Evolutionary conservation across 2,113 vertebrate species (phyloP), one percentile per base, ranked within the genome.

Genomic region (Ptychochromis oligacanthus): DNA sequence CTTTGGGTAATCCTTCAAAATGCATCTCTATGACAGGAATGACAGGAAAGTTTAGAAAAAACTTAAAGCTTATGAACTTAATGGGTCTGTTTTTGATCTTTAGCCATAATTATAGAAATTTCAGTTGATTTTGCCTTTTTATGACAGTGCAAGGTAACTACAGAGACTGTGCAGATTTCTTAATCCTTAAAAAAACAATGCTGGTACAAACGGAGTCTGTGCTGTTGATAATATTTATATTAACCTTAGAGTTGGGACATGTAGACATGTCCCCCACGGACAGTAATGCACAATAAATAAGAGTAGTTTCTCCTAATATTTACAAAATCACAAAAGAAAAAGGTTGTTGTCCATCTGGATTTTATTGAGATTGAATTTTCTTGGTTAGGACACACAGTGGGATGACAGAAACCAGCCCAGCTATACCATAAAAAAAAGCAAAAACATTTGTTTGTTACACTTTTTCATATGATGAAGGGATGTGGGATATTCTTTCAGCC

Each of bases 271-370:
- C 84, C 82, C 89, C 85, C 56, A 7, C 80, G 83, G 86, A 89
- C 75, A 75, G 59, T 90, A 89, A 93, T 90, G 89, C 90, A 82
- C 43, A 82, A 90, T 89, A 92, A 91, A 89, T 92, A 76, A 80
- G 36, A 49, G 70, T 81, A 34, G 86, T 88, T 79, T 84, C 56
- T 80, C 82, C 81, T 91, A 85, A 84, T 89, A 84, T 87, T 88
- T 77, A 80, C 76, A 65, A 80, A 85, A 64, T 74, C 65, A 5
- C 70, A 86, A 79, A 40, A 79, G 67, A 85, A 78, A 70, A 79
- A 77, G 31, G 40, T 67, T 20, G 22, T 13, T 49, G 67, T 74
- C 82, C 84, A 87, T 94, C 90, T 94, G 93, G 88, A 86, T 88
- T 80, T 77, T 81, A 92, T 88, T 46, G 56, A 89, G 49, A 3